These are phyloP conservation scores for Pelagia noctiluca DNA, from an alignment of 30 jellyfish, hydroid and myxozoan genomes.

Conservation along the genomic window DNA sequence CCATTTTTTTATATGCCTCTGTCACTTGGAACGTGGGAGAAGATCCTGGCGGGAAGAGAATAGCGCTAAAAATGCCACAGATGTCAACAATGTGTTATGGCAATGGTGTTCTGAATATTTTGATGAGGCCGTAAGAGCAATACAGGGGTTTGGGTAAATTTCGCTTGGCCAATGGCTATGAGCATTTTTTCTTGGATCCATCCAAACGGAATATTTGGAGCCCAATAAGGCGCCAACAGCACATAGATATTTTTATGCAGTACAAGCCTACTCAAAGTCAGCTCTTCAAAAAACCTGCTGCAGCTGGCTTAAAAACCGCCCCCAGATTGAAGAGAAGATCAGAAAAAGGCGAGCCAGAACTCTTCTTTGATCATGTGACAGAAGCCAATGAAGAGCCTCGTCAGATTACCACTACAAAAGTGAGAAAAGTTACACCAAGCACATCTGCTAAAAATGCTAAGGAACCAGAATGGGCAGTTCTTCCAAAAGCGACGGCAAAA, in stretches of 20 bases:
- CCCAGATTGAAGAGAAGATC: constrained; percentile 15
- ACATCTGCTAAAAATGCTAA: background rate
- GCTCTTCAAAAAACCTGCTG: background rate
- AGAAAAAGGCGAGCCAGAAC: constrained; percentile 18
- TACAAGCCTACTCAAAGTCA: constrained; percentile 1
- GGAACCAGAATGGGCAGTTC: constrained; percentile 4
- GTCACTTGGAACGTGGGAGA: too few relatives aligned
- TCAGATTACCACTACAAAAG: constrained; percentile 24
- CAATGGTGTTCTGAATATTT: constrained; percentile 29
- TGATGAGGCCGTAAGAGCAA: constrained; percentile 6
- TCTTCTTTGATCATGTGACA: constrained; percentile 4
- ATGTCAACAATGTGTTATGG: constrained; percentile 4
- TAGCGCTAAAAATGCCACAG: background rate
- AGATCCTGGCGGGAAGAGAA: constrained; percentile 9
- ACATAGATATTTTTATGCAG: background rate
- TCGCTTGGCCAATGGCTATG: constrained; percentile 11
- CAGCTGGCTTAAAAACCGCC: constrained; percentile 19
- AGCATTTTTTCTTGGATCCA: constrained; percentile 18
- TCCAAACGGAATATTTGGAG: constrained; percentile 11
- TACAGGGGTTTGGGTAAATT: background rate
- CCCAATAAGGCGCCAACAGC: constrained; percentile 10
- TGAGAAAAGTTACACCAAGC: background rate
- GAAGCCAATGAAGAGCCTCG: background rate
- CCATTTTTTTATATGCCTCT: too few relatives aligned
- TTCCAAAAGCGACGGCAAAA: constrained; percentile 13